Evolutionary conservation across 2,888 invertebrate species (phyloP).

Genomic region (Diploptera punctata): DNA sequence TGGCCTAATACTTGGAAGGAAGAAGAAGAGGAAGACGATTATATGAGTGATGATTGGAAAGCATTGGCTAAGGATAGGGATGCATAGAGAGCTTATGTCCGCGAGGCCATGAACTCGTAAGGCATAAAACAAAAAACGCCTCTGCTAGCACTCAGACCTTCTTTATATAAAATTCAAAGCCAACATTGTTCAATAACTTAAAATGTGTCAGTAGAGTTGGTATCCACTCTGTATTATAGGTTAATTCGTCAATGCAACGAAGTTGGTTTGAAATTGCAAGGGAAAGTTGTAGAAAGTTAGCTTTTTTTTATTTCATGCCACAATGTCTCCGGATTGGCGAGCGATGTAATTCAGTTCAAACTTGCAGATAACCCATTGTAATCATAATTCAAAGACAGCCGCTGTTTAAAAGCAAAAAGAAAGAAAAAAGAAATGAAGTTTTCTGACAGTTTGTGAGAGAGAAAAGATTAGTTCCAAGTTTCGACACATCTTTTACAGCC

Average conservation of each 20-base stretch:
- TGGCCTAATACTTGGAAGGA: too few relatives aligned
- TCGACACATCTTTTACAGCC: conserved; percentile 27
- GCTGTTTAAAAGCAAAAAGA: conserved; percentile 24
- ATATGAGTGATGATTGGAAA: too few relatives aligned
- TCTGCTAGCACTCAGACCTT: too few relatives aligned
- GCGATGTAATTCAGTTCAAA: conserved; percentile 4
- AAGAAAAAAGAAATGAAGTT: conserved; percentile 9
- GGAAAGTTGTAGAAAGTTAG: background rate
- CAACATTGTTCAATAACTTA: too few relatives aligned
- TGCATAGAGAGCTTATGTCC: too few relatives aligned
- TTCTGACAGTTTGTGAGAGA: conserved; percentile 18
- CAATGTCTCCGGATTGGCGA: background rate
- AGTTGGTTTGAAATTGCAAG: background rate
- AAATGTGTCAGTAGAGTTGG: too few relatives aligned
- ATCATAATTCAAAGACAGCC: conserved; percentile 29
- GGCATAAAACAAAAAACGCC: too few relatives aligned
- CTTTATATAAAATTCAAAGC: too few relatives aligned
- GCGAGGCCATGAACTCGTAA: too few relatives aligned
- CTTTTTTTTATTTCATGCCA: background rate
- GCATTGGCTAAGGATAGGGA: too few relatives aligned
- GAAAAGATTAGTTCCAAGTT: conserved; percentile 19
- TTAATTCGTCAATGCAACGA: background rate
- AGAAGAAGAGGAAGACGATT: too few relatives aligned
- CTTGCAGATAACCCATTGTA: conserved; percentile 23
- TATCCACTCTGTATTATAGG: too few relatives aligned